Evolutionary conservation across 2,797 vertebrate species (phyloP).

Genomic region (Sebastes oblongus): DNA sequence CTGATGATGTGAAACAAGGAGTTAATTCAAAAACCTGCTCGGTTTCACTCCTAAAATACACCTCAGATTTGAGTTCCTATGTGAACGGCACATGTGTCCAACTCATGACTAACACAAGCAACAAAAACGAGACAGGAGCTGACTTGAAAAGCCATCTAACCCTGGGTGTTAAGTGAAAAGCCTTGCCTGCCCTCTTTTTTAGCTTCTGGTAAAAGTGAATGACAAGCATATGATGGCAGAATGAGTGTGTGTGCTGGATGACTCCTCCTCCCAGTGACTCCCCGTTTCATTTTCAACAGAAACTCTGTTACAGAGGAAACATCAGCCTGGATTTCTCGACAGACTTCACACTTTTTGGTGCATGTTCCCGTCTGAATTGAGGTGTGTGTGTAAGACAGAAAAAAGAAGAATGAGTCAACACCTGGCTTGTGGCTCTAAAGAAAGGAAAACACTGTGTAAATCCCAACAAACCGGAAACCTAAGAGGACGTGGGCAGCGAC

Average conservation of each 20-base stretch:
- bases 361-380: neutral
- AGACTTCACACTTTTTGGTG: neutral
- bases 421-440: conserved; percentile 1
- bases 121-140: conserved; percentile 33
- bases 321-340: conserved; percentile 9
- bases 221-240: conserved; percentile 30
- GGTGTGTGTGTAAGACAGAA: neutral
- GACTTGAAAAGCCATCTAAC: neutral
- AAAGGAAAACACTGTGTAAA: conserved; percentile 17
- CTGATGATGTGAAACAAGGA: conserved; percentile 13
- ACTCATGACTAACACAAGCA: conserved; percentile 35
- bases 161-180: neutral
- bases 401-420: conserved; percentile 50
- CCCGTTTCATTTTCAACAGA: conserved; percentile 45
- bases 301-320: conserved; percentile 23
- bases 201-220: conserved; percentile 53
- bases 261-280: conserved; percentile 4
- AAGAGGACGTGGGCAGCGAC: conserved; percentile 30
- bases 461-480: conserved; percentile 35
- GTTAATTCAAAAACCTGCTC: neutral
- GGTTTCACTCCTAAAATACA: conserved; percentile 30
- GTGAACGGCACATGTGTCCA: conserved; percentile 19
- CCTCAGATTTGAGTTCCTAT: conserved; percentile 11
- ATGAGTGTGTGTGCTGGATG: conserved; percentile 1
- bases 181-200: neutral